phyloP scores from a whole-genome alignment of 37 sponge, comb jelly and placozoan genomes.

The Chondrosia reniformis region DNA sequence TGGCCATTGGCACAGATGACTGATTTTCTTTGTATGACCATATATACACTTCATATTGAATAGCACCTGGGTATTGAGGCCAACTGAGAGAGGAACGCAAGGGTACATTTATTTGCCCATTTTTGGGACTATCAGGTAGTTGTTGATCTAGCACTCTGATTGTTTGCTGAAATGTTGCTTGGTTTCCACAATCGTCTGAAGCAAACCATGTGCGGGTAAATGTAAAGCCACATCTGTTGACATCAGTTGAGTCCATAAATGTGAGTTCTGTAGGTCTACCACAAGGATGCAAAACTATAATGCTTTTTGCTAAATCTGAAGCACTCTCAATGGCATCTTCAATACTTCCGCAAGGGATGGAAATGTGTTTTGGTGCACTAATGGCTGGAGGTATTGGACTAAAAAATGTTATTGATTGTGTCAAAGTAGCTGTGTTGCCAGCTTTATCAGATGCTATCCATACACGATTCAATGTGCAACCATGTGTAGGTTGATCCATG shows the following conservation, averaged over 20 bases:
- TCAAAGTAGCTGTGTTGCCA: slow-evolving; percentile 19
- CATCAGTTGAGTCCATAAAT: background rate
- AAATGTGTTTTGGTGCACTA: background rate
- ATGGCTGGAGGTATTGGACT: background rate
- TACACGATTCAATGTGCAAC: slow-evolving; percentile 17
- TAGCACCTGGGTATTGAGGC: slow-evolving; percentile 23
- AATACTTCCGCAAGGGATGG: slow-evolving; percentile 18
- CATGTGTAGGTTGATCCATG: slow-evolving; percentile 2
- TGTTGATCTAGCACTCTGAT: background rate
- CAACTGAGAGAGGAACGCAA: background rate
- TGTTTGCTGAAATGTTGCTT: background rate
- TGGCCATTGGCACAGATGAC: background rate
- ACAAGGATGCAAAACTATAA: slow-evolving; percentile 5
- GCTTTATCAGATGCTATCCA: slow-evolving; percentile 43
- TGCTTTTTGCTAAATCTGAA: background rate
- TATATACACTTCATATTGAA: slow-evolving; percentile 8
- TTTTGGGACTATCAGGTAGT: slow-evolving; percentile 6
- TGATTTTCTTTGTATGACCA: background rate
- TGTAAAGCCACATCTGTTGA: slow-evolving; percentile 15
- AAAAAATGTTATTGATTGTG: slow-evolving; percentile 13
- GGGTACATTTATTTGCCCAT: slow-evolving; percentile 3
- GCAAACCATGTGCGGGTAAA: slow-evolving; percentile 6
- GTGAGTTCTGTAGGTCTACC: slow-evolving; percentile 4
- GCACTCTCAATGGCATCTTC: background rate
- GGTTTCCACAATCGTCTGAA: slow-evolving; percentile 10